Base-by-base conservation (phyloP, 2,888 invertebrate genomes). In the Leptinotarsa peninsularis region DNA sequence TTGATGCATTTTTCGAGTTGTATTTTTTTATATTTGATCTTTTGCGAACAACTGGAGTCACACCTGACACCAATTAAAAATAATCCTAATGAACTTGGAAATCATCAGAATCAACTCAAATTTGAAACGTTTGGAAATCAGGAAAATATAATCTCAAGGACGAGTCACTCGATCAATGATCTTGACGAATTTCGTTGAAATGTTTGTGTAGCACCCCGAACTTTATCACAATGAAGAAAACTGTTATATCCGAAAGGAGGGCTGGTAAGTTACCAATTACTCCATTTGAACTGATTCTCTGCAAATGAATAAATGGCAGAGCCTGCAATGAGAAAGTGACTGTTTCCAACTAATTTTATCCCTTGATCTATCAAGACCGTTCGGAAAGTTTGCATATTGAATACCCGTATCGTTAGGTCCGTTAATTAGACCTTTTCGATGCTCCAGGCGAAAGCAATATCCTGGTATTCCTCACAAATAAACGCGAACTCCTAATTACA, bases 391-490 rank as follows among this genome's bases (percentile, higher is more conserved):
- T 23, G 58, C 27, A 58, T 58, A 58, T 14, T 23, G 13, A 58
- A 27, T 58, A 23, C 21, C 21, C 1, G 15, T 23, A 58, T 23
- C 58, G 58, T 58, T 58, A 52, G 58, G 23, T 21, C 23, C 58
- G 14, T 58, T 58, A 23, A 58, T 58, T 58, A 58, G 21, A 21
- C 58, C 14, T 58, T 58, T 58, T 58, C 58, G 58, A 13, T 58
- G 23, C 58, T 58, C 4, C 14, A 58, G 23, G 58, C 58, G 3
- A 5, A 58, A 58, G 23, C 58, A 58, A 58, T 58, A 58, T 58
- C 58, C 58, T 58, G 58, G 23, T 23, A 58, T 23, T 58, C 15
- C 17, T n/a, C 4, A 52, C 52, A n/a, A 4, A 52, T 52, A 52
- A 17, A 52, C 4, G 52, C 4, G 17, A 43, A 52, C 4, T 52